Evolutionary conservation across 2,113 vertebrate genomes (phyloP), one percentile per base, ranked within the genome.

Genomic region (Heterochromis multidens): DNA sequence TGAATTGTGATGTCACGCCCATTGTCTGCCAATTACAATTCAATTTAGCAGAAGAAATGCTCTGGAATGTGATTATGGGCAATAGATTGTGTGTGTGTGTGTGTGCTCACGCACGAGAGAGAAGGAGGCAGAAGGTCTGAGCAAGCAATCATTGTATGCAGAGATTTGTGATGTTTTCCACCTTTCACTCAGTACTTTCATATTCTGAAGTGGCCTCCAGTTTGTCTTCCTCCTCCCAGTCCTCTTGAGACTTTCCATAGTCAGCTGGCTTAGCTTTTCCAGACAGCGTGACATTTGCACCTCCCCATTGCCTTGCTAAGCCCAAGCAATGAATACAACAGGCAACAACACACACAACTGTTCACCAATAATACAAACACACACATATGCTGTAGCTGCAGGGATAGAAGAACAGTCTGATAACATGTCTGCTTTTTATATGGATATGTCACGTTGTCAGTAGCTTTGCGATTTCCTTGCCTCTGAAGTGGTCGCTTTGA

Each of bases 1-100:
- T 70, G 82, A 91, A 92, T 90, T 65, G 85, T 88, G 88, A 89
- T 92, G 93, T 93, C 83, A 92, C 79, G 62, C 59, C 79, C 81
- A 90, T 91, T 93, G 88, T 94, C 91, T 80, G 77, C 86, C 90
- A 91, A 93, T 94, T 92, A 91, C 82, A 78, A 87, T 92, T 94
- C 88, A 94, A 92, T 94, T 93, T 92, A 85, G 84, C 49, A 84
- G 86, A 79, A 89, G 81, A 84, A 89, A 91, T 63, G 35, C 84
- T 82, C 35, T 33, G 81, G 52, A 92, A 92, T 92, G 90, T 92
- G 90, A 92, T 94, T 91, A 92, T 12, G 60, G 79, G 79, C 65
- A 25, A 63, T 61, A 59, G 37, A 62, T 79, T 59, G 58, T 37
- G 27, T 65, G 54, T 33, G 80, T 56, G 81, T 57, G 27, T 54